Base-by-base conservation (phyloP, 2,113 vertebrate species). In the Stigmatopora argus region DNA sequence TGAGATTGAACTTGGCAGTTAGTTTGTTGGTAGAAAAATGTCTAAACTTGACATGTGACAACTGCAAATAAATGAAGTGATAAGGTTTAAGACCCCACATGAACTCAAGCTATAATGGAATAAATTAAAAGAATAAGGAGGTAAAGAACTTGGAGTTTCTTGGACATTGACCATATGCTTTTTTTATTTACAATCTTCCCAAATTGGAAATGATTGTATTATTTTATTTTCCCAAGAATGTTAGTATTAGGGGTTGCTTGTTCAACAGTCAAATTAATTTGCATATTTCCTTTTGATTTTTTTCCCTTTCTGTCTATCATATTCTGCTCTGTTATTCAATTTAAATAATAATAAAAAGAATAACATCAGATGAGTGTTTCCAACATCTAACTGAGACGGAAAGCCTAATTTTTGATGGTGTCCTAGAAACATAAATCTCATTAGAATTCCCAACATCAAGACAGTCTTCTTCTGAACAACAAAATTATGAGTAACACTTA, bases 341-440 rank as follows among this genome's bases (percentile, higher is more conserved):
- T 88, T 66, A 78, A 76, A 52, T 44, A 48, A 47, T 19, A 38
- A 31, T 17, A 41, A 73, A 64, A 65, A 62, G n/a, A 47, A 78
- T 83, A 85, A 78, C 67, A 76, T 66, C 72, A 78, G 77, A 78
- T 68, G 76, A 85, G 78, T 60, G 78, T 80, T 85, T 81, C 74
- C 79, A 83, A 87, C 77, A 86, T 85, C 86, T 89, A 83, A 87
- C 88, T 75, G 90, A 90, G 90, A 90, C 79, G 67, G 26, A 82
- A 83, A 83, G 79, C 84, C 86, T 87, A 75, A 83, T 90, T 89
- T 87, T 85, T 72, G 65, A 85, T 86, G 85, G 83, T 89, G 90
- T 89, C 88, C 90, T 83, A 90, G 90, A 90, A 92, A 91, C 88
- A 90, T 88, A 88, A 91, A 90, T 89, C 89, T 89, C 88, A 91